phyloP scores from a whole-genome alignment of 2,888 invertebrate species.

The Oxycera nigricornis region DNA sequence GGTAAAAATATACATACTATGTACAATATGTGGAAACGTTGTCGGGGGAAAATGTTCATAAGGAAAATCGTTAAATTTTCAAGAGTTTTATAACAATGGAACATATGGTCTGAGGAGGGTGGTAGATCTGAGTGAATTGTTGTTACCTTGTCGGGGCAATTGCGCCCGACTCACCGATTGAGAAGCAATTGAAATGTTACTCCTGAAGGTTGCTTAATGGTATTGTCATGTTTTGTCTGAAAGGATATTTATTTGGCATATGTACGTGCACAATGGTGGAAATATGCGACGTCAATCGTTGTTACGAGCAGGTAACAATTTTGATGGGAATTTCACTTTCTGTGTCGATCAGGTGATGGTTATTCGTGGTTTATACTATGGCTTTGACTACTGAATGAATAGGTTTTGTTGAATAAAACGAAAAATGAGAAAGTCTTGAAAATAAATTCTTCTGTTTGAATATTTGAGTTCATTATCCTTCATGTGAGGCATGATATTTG shows the following conservation, averaged over 20 bases:
- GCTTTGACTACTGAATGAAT: too few species aligned
- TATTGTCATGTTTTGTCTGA: conserved; percentile 11
- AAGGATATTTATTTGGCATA: background rate
- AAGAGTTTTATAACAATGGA: background rate
- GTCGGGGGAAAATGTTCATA: background rate
- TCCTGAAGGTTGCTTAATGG: background rate
- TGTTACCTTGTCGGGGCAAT: background rate
- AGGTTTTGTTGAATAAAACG: too few species aligned
- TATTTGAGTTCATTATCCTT: too few species aligned
- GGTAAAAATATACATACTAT: background rate
- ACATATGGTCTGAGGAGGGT: background rate
- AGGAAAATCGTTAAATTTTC: background rate
- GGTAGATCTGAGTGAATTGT: background rate
- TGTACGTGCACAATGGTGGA: background rate
- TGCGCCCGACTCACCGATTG: background rate
- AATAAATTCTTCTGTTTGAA: too few species aligned
- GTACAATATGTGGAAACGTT: background rate
- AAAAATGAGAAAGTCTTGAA: too few species aligned
- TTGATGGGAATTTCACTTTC: background rate
- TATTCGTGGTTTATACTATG: too few species aligned
- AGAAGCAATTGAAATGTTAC: background rate
- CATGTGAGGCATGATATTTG: too few species aligned
- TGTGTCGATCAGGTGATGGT: too few species aligned
- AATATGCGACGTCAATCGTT: background rate
- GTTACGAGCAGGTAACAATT: background rate